phyloP scores from a whole-genome alignment of 2,888 invertebrate species.

The Bombylius major region DNA sequence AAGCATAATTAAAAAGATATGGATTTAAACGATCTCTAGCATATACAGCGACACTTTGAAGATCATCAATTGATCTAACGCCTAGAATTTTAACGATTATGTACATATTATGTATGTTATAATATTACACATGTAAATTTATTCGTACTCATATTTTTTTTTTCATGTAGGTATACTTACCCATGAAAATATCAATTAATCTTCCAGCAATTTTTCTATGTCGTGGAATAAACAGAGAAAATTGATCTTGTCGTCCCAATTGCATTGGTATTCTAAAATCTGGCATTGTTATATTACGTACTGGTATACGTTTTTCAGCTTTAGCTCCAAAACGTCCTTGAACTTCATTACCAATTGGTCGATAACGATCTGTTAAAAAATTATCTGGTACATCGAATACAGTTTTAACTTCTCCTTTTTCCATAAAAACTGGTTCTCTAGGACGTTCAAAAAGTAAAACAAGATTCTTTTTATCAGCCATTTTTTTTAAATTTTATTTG shows the following conservation, averaged over 20 bases:
- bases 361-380: slow-evolving; percentile 41
- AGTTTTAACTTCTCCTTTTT: slow-evolving; percentile 44
- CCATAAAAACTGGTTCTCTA: slow-evolving; percentile 56
- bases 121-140: neutral
- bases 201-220: slow-evolving; percentile 49
- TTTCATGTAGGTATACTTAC: slow-evolving; percentile 29
- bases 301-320: slow-evolving; percentile 36
- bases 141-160: too few species aligned
- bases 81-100: slow-evolving; percentile 27
- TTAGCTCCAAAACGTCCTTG: slow-evolving; percentile 43
- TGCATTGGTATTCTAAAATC: slow-evolving; percentile 44
- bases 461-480: slow-evolving; percentile 37
- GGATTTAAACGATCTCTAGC: slow-evolving; percentile 59
- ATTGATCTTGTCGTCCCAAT: slow-evolving; percentile 46
- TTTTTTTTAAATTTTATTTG: slow-evolving; percentile 2
- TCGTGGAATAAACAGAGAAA: slow-evolving; percentile 51
- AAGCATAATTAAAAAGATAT: slow-evolving; percentile 60
- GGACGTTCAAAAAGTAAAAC: slow-evolving; percentile 56
- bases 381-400: slow-evolving; percentile 46
- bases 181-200: slow-evolving; percentile 51
- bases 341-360: slow-evolving; percentile 34
- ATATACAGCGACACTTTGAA: slow-evolving; percentile 49
- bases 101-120: neutral
- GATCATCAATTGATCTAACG: slow-evolving; percentile 50
- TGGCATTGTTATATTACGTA: slow-evolving; percentile 47